Evolutionary conservation across 2,113 vertebrate genomes (phyloP).

Genomic region (Catharus minimus): DNA sequence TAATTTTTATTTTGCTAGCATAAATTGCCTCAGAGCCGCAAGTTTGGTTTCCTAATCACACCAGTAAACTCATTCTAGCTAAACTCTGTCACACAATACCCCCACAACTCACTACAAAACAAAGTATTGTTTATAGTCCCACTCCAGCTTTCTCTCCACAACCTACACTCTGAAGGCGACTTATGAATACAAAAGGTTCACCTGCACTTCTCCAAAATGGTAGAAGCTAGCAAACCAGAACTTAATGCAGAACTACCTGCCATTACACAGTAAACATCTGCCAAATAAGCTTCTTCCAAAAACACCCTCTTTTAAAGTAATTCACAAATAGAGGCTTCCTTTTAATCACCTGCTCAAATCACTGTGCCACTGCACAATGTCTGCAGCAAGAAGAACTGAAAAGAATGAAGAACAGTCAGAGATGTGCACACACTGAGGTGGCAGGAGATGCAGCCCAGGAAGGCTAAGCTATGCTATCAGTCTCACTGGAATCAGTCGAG

Average conservation of each 20-base stretch:
- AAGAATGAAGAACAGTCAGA: not conserved
- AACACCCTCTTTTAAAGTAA: not conserved
- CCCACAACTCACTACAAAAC: not conserved
- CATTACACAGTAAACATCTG: not conserved
- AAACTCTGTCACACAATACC: not conserved
- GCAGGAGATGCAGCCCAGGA: not conserved
- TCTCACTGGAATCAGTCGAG: not conserved
- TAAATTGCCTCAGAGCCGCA: not conserved
- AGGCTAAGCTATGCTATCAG: not conserved
- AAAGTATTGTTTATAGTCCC: not conserved
- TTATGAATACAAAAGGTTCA: not conserved
- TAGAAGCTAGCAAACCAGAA: not conserved
- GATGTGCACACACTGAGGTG: rapidly evolving
- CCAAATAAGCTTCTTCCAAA: not conserved
- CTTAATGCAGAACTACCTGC: not conserved
- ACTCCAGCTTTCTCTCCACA: not conserved
- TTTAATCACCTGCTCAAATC: not conserved
- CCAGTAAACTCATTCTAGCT: not conserved
- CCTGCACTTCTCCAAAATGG: not conserved
- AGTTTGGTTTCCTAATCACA: not conserved
- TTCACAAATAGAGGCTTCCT: not conserved
- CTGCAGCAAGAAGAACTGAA: not conserved
- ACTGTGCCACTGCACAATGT: not conserved
- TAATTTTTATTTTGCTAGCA: not conserved
- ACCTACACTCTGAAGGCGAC: not conserved